Conservation (phyloP, 1,140 invertebrate genomes). For the Bombus fervidus region DNA sequence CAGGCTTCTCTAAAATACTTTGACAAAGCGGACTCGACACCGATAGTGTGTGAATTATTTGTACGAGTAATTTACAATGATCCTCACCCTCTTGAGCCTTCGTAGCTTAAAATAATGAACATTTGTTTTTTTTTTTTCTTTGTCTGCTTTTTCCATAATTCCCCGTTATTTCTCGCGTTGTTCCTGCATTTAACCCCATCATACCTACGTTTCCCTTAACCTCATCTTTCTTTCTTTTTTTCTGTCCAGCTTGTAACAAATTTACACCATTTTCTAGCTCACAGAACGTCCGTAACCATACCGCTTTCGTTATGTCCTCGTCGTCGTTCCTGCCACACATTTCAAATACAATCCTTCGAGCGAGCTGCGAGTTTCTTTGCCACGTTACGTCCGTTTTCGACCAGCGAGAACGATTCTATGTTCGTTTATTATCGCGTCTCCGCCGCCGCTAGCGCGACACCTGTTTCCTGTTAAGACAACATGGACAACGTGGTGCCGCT, state of each 20-base stretch:
- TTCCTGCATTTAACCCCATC: neutral
- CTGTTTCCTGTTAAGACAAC: neutral
- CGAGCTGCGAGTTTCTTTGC: constrained; percentile 41
- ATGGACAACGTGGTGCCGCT: neutral
- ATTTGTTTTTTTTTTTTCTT: constrained; percentile 47
- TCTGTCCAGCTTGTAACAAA: neutral
- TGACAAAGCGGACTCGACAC: constrained; percentile 71
- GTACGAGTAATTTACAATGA: constrained; percentile 73
- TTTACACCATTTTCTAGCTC: neutral
- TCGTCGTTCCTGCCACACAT: constrained; percentile 10
- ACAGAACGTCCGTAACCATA: constrained; percentile 18
- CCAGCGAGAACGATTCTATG: constrained; percentile 61
- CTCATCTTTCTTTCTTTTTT: neutral
- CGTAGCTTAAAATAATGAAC: constrained; percentile 73
- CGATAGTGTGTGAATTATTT: constrained; percentile 69
- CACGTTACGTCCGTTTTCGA: constrained; percentile 57
- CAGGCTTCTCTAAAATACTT: constrained; percentile 68
- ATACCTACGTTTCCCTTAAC: neutral
- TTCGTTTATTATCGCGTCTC: neutral
- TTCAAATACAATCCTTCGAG: constrained; percentile 15
- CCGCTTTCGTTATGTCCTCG: constrained; percentile 9
- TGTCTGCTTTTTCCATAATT: neutral
- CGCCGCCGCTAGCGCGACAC: neutral
- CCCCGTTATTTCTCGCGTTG: neutral
- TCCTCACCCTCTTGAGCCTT: constrained; percentile 64